A percentile compares a stretch with the other conserved stretches of the same genome.
These are phyloP conservation scores for Holocentrus rufus DNA, from an alignment of 2,797 vertebrate genomes.

Conservation along the genomic window DNA sequence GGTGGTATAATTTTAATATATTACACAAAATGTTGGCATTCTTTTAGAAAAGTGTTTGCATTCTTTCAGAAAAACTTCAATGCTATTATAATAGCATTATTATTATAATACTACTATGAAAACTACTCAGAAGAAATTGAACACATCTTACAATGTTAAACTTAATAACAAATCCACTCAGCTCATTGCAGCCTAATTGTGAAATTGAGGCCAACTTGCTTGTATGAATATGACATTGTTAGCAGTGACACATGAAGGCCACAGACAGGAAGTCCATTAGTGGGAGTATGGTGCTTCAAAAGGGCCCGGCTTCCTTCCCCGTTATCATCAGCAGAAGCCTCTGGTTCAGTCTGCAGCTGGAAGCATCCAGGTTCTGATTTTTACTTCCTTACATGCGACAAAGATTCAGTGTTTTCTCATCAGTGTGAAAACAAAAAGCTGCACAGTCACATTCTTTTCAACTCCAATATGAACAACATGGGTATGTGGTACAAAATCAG, in stretches of 20 bases:
- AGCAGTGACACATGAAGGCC: slow-evolving; percentile 18
- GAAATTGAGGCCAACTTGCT: not conserved
- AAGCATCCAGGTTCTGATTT: not conserved
- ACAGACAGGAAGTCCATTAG: slow-evolving; percentile 38
- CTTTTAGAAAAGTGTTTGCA: not conserved
- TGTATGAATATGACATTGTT: slow-evolving; percentile 18
- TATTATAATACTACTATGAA: too few relatives aligned
- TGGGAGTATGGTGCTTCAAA: slow-evolving; percentile 24
- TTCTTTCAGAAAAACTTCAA: not conserved
- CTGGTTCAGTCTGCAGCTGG: slow-evolving; percentile 2
- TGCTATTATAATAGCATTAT: too few relatives aligned
- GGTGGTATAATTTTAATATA: slow-evolving; percentile 6
- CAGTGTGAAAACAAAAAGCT: not conserved
- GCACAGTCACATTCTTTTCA: too few relatives aligned
- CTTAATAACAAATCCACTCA: too few relatives aligned
- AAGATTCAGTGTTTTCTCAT: not conserved
- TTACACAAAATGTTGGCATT: not conserved
- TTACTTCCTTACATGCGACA: too few relatives aligned
- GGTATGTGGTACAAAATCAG: too few relatives aligned
- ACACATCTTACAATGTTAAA: too few relatives aligned
- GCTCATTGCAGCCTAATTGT: too few relatives aligned
- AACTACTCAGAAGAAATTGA: too few relatives aligned
- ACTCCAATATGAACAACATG: too few relatives aligned
- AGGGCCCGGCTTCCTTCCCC: slow-evolving; percentile 36
- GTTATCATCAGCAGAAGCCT: slow-evolving; percentile 19